Conservation (phyloP, 2,113 vertebrate genomes). For the Oophaga pumilio region DNA sequence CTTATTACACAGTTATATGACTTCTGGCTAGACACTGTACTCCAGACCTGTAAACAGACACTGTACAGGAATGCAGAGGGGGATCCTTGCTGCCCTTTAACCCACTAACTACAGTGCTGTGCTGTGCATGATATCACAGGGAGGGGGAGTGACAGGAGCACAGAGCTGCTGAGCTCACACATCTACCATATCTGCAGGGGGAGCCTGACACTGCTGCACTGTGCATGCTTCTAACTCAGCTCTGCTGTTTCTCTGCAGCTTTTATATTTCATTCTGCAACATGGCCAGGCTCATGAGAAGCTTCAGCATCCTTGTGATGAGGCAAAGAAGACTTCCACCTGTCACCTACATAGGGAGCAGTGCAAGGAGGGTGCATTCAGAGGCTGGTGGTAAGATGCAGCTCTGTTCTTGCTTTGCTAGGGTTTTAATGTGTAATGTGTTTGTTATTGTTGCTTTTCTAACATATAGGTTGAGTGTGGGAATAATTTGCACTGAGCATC, state of each 20-base stretch:
- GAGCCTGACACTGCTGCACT: not conserved
- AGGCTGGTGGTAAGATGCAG: slow-evolving; percentile 42
- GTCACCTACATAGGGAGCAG: slow-evolving; percentile 13
- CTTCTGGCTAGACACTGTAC: not conserved
- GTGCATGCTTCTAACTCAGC: not conserved
- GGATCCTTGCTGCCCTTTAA: slow-evolving; percentile 31
- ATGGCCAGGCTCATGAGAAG: slow-evolving; percentile 42
- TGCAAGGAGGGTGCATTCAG: slow-evolving; percentile 8
- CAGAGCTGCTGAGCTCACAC: slow-evolving; percentile 8
- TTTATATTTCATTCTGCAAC: not conserved
- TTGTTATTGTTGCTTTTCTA: not conserved
- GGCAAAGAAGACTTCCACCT: not conserved
- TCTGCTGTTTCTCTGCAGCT: not conserved
- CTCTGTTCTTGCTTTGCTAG: not conserved
- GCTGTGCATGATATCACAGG: slow-evolving; percentile 34
- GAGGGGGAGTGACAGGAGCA: slow-evolving; percentile 42
- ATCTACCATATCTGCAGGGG: not conserved
- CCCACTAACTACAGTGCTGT: slow-evolving; percentile 4
- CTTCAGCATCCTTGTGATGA: slow-evolving; percentile 39
- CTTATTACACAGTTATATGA: no score
- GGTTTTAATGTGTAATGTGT: not conserved
- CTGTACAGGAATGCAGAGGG: not conserved
- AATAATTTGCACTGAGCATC: not conserved
- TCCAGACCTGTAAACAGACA: not conserved
- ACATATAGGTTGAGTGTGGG: not conserved